Conservation (phyloP, 2,888 invertebrate species). For the Dolomedes plantarius region DNA sequence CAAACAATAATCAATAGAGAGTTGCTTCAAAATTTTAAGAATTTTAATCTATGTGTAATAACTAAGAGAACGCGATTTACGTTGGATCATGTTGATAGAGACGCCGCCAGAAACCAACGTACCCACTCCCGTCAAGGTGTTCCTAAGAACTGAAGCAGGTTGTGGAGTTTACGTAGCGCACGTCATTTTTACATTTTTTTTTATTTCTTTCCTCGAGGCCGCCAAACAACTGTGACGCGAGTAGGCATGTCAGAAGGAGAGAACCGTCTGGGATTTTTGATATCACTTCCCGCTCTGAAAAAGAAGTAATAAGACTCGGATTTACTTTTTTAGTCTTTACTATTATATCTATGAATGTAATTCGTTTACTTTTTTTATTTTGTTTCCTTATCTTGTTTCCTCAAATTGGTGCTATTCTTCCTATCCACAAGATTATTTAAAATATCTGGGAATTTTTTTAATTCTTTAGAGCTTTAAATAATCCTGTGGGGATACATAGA, state of each 20-base stretch:
- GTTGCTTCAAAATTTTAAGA: no score
- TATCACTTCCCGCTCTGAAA: not conserved
- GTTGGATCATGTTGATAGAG: slow-evolving; percentile 14
- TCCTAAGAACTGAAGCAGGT: slow-evolving; percentile 30
- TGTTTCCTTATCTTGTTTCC: no score
- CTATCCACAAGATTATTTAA: no score
- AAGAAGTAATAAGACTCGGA: no score
- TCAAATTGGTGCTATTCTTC: no score
- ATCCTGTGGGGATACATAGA: no score
- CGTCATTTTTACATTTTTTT: slow-evolving; percentile 10
- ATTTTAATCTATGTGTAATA: not conserved
- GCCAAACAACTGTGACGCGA: slow-evolving; percentile 54
- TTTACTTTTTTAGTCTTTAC: no score
- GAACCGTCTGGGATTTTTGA: not conserved
- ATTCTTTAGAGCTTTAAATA: no score
- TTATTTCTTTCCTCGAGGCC: slow-evolving; percentile 10
- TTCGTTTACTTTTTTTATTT: no score
- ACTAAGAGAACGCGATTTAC: not conserved
- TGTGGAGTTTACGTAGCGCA: slow-evolving; percentile 33
- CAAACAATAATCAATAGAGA: no score
- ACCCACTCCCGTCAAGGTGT: slow-evolving; percentile 48
- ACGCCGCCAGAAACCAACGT: not conserved
- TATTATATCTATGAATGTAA: no score
- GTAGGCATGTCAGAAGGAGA: slow-evolving; percentile 17
- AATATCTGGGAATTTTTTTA: no score